Percentiles rank a stretch among this genome's conserved stretches.
phyloP scores from a whole-genome alignment of 2,113 vertebrate species.

The Prinia subflava region DNA sequence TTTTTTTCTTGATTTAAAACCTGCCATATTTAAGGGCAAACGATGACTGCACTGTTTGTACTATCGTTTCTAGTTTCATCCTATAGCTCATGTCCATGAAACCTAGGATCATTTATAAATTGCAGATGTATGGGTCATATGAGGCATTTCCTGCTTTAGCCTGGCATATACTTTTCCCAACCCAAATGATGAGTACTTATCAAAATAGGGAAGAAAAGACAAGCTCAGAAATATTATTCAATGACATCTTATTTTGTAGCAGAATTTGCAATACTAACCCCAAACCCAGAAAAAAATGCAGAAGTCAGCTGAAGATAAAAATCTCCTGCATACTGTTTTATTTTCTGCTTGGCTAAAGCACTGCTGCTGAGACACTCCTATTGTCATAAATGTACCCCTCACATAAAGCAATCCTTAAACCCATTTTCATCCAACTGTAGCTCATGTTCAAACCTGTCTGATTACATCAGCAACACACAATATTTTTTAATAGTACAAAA shows the following conservation, averaged over 20 bases:
- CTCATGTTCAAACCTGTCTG: background rate
- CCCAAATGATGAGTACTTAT: background rate
- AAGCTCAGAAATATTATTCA: background rate
- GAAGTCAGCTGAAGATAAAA: background rate
- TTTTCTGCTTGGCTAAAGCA: background rate
- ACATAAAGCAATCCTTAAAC: background rate
- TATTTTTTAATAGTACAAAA: background rate
- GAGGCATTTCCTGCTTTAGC: background rate
- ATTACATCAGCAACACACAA: background rate
- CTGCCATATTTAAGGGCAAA: background rate
- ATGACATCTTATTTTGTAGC: background rate
- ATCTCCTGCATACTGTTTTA: background rate
- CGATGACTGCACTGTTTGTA: background rate
- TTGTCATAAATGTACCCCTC: background rate
- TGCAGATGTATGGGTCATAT: background rate
- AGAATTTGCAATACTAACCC: background rate
- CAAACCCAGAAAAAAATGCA: background rate
- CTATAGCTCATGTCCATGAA: background rate
- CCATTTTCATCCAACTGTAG: background rate
- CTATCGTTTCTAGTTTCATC: background rate
- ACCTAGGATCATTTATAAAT: background rate
- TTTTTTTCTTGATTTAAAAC: background rate
- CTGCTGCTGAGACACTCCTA: background rate
- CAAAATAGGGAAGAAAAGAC: background rate
- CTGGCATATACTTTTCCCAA: background rate